Conservation (phyloP, 2,797 vertebrate genomes). For the Pagetopsis macropterus region DNA sequence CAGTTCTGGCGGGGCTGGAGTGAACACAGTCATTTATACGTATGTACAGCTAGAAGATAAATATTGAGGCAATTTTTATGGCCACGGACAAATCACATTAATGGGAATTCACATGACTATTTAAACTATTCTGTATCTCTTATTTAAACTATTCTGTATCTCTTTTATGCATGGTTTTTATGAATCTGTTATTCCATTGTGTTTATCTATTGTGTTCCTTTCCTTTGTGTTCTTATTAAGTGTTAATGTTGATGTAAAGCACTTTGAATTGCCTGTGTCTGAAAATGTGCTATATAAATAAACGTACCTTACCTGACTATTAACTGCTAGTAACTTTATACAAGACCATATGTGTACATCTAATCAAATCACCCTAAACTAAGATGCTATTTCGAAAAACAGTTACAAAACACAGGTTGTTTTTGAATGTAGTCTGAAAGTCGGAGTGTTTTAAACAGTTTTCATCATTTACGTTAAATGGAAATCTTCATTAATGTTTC, state of each 20-base stretch:
- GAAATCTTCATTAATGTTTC: constrained; percentile 42
- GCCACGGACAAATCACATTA: constrained; percentile 12
- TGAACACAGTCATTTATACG: constrained; percentile 40
- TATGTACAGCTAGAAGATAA: constrained; percentile 31
- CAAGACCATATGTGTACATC: constrained; percentile 18
- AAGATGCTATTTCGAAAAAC: constrained; percentile 26
- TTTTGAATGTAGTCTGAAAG: constrained; percentile 19
- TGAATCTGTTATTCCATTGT: too few relatives aligned
- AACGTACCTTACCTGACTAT: neutral
- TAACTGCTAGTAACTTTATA: constrained; percentile 14
- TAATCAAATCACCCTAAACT: constrained; percentile 23
- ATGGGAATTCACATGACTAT: constrained; percentile 30
- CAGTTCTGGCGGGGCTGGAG: constrained; percentile 23
- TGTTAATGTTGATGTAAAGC: too few relatives aligned
- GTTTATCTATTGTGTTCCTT: too few relatives aligned
- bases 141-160: neutral
- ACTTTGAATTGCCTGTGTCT: too few relatives aligned
- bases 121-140: neutral
- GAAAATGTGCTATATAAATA: too few relatives aligned
- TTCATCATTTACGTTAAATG: constrained; percentile 24
- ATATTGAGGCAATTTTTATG: constrained; percentile 27
- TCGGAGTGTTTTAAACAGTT: constrained; percentile 17
- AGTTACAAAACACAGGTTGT: constrained; percentile 42
- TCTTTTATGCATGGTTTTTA: too few relatives aligned
- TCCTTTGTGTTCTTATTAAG: too few relatives aligned